Percentiles rank a stretch among this genome's conserved stretches.
Evolutionary conservation across 2,113 vertebrate genomes (phyloP).

Genomic region (Amphilophus citrinellus): DNA sequence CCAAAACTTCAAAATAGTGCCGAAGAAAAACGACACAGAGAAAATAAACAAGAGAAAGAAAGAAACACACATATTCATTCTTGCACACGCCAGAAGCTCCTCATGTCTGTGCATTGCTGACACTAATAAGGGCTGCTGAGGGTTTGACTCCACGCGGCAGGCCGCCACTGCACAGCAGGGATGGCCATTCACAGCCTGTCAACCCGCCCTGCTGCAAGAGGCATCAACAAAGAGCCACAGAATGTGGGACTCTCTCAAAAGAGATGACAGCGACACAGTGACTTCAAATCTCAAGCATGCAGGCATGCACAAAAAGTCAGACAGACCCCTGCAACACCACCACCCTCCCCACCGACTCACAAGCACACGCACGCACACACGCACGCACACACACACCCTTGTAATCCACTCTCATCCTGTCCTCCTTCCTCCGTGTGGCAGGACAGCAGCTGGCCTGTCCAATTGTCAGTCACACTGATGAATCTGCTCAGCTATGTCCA

Average conservation of each 20-base stretch:
- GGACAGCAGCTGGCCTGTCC: constrained; percentile 74
- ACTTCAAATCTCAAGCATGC: constrained; percentile 72
- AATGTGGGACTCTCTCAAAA: constrained; percentile 71
- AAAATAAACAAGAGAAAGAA: constrained; percentile 32
- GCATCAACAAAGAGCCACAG: constrained; percentile 70
- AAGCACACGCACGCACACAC: not conserved
- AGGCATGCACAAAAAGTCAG: constrained; percentile 58
- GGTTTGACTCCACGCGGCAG: constrained; percentile 76
- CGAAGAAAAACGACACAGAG: constrained; percentile 26
- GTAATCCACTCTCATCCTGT: constrained; percentile 53
- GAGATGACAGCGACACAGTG: constrained; percentile 70
- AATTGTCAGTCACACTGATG: constrained; percentile 70
- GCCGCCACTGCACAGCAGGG: constrained; percentile 75
- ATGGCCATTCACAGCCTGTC: constrained; percentile 79
- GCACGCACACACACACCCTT: constrained; percentile 47
- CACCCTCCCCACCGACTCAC: not conserved
- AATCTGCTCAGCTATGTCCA: constrained; percentile 62
- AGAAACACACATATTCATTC: constrained; percentile 18
- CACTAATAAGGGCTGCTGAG: constrained; percentile 79
- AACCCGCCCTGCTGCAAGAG: constrained; percentile 61
- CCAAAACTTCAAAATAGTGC: constrained; percentile 19
- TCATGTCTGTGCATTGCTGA: constrained; percentile 70
- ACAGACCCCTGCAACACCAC: constrained; percentile 23
- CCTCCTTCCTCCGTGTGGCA: constrained; percentile 43
- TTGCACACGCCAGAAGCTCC: constrained; percentile 29